Evolutionary conservation across 2,797 vertebrate genomes (phyloP).

Genomic region (Smutsia temminckii): DNA sequence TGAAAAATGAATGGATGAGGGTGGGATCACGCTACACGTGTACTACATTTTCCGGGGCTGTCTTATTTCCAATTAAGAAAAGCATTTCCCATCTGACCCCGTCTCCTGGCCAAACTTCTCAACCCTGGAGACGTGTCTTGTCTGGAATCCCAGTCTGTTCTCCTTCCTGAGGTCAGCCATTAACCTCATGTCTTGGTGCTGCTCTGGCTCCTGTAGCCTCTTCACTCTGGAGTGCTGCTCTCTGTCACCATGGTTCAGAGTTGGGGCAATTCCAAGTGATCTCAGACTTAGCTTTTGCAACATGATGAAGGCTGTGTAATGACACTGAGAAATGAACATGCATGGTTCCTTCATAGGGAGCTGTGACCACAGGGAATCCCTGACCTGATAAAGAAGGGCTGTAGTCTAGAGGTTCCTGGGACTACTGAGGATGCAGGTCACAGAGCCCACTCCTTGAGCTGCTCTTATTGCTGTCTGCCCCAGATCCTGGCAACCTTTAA

Average conservation of each 20-base stretch:
- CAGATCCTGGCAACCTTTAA: neutral
- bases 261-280: neutral
- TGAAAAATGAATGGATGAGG: neutral
- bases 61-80: constrained; percentile 64
- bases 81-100: neutral
- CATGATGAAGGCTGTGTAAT: neutral
- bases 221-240: neutral
- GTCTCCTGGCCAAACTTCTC: constrained; percentile 3
- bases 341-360: neutral
- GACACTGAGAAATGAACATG: neutral
- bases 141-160: neutral
- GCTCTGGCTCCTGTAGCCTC: neutral
- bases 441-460: neutral
- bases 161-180: neutral
- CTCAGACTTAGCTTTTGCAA: constrained; percentile 39
- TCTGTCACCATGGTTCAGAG: neutral
- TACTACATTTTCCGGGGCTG: neutral
- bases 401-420: neutral
- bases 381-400: neutral
- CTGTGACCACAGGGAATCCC: neutral
- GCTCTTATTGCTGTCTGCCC: neutral
- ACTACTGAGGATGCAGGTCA: too few species aligned
- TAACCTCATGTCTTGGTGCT: constrained; percentile 19
- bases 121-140: constrained; percentile 39
- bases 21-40: accelerated